Conservation (phyloP, 2,888 invertebrate genomes). For the Diaperis boleti region DNA sequence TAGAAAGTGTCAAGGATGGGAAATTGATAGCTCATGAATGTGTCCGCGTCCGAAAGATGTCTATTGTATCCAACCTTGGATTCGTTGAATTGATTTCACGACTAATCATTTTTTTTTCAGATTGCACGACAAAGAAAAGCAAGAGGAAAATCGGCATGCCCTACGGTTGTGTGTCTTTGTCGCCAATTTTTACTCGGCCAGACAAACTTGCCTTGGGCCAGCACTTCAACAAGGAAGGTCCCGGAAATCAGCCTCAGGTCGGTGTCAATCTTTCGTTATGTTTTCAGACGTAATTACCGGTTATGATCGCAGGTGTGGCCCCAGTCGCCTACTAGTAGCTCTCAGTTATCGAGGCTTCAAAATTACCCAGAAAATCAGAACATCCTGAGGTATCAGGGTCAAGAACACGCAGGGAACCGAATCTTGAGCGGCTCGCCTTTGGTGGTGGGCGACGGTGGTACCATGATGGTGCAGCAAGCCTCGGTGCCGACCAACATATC, state of each 20-base stretch:
- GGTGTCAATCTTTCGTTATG: slow-evolving; percentile 11
- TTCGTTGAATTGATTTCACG: background rate
- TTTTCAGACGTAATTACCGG: slow-evolving; percentile 17
- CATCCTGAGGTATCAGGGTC: slow-evolving; percentile 55
- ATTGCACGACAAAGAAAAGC: slow-evolving; percentile 73
- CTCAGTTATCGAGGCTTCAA: slow-evolving; percentile 50
- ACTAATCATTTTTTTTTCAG: slow-evolving; percentile 58
- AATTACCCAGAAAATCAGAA: slow-evolving; percentile 58
- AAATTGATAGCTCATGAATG: slow-evolving; percentile 30
- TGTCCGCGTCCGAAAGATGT: slow-evolving; percentile 17
- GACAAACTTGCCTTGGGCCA: slow-evolving; percentile 70
- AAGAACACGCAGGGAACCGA: slow-evolving; percentile 51
- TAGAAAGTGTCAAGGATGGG: slow-evolving; percentile 25
- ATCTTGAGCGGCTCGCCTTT: slow-evolving; percentile 56
- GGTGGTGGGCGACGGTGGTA: slow-evolving; percentile 55
- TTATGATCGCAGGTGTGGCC: slow-evolving; percentile 56
- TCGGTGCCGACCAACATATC: slow-evolving; percentile 46
- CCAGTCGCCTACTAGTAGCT: slow-evolving; percentile 51
- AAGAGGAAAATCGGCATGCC: slow-evolving; percentile 73
- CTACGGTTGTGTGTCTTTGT: slow-evolving; percentile 73
- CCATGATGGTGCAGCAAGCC: slow-evolving; percentile 59
- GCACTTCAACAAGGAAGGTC: slow-evolving; percentile 33
- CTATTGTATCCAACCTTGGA: slow-evolving; percentile 8
- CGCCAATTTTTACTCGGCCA: slow-evolving; percentile 76
- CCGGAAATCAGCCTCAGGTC: slow-evolving; percentile 24